Conservation (phyloP, 2,888 invertebrate genomes). For the Dicranocentrus wangi region DNA sequence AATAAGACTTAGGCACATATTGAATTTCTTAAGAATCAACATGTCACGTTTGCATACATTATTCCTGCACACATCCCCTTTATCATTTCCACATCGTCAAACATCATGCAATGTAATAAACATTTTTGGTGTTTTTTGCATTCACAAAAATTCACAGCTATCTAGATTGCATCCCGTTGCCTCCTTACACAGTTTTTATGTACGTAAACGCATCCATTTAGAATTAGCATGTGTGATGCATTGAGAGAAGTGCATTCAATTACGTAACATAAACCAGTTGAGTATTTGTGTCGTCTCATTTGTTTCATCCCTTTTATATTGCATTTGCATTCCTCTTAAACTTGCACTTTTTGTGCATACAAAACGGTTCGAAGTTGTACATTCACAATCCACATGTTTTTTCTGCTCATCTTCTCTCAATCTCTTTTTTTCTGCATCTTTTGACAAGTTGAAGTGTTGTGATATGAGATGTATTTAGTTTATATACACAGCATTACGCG, state of each 20-base stretch:
- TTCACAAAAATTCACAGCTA: background rate
- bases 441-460: background rate
- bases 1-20: too few species aligned
- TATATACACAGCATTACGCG: background rate
- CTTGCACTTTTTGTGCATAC: conserved; percentile 10
- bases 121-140: background rate
- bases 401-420: background rate
- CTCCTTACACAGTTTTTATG: background rate
- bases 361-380: too few species aligned
- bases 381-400: background rate
- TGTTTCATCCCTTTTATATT: background rate
- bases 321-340: background rate
- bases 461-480: background rate
- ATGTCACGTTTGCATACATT: too few species aligned
- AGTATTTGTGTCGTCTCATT: background rate
- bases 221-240: background rate
- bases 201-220: background rate
- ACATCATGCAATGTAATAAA: too few species aligned
- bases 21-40: too few species aligned
- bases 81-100: too few species aligned
- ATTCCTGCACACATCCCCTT: too few species aligned
- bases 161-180: background rate
- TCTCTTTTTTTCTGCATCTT: conserved; percentile 1
- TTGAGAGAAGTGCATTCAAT: background rate
- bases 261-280: conserved; percentile 1